phyloP scores from a whole-genome alignment of 2,888 invertebrate species.

The Coenonympha glycerion region DNA sequence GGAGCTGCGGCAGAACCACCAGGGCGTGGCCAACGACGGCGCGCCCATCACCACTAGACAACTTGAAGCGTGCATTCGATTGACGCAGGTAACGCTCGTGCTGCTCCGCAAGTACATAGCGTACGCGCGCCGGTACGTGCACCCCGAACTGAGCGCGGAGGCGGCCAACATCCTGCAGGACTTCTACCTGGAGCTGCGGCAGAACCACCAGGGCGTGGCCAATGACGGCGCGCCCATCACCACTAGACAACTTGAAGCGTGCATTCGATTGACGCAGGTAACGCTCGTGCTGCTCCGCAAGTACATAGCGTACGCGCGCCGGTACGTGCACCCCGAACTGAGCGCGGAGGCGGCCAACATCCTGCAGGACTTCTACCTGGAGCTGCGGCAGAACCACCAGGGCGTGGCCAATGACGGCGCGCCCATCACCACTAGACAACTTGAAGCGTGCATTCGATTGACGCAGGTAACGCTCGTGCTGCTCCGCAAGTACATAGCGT shows the following conservation, averaged over 20 bases:
- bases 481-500: constrained; percentile 93
- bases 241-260: constrained; percentile 90
- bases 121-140: constrained; percentile 91
- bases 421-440: constrained; percentile 90
- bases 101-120: constrained; percentile 92
- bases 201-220: constrained; percentile 78
- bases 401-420: constrained; percentile 78
- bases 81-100: constrained; percentile 84
- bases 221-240: constrained; percentile 85
- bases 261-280: constrained; percentile 88
- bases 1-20: constrained; percentile 81
- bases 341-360: constrained; percentile 81
- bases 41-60: constrained; percentile 90
- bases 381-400: constrained; percentile 82
- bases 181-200: constrained; percentile 87
- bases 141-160: constrained; percentile 83
- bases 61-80: constrained; percentile 89
- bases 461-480: constrained; percentile 84
- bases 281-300: constrained; percentile 85
- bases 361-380: constrained; percentile 86
- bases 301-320: constrained; percentile 92
- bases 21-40: constrained; percentile 78
- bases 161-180: constrained; percentile 83
- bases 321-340: constrained; percentile 89
- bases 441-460: constrained; percentile 90